A percentile compares a stretch with the other conserved stretches of the same genome.
Evolutionary conservation across 1,140 invertebrate genomes (phyloP).

Genomic region (Drosophila teissieri): DNA sequence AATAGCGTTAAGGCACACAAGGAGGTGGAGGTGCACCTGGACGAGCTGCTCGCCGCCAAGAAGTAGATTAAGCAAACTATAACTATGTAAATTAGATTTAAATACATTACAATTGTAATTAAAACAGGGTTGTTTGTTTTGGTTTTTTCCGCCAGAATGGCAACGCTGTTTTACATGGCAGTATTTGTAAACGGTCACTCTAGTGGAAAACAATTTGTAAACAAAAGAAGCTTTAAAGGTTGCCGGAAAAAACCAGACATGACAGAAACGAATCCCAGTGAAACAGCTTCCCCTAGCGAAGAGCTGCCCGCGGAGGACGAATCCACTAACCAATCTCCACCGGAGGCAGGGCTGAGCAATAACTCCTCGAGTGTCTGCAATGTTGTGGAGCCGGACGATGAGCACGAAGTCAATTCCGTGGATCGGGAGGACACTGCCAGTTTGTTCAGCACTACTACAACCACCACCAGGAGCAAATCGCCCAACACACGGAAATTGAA

Average conservation of each 20-base stretch:
- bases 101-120: constrained; percentile 14
- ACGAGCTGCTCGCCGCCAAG: constrained; percentile 51
- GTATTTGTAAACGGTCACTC: constrained; percentile 11
- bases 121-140: neutral
- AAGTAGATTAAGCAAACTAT: constrained; percentile 6
- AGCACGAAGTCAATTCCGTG: constrained; percentile 22
- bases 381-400: constrained; percentile 32
- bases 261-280: constrained; percentile 31
- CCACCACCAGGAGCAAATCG: constrained; percentile 94
- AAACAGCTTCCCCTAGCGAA: constrained; percentile 3
- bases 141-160: neutral
- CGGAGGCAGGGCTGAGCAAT: constrained; percentile 11
- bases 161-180: neutral
- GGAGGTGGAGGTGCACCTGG: constrained; percentile 64
- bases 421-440: constrained; percentile 90
- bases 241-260: neutral
- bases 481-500: constrained; percentile 90
- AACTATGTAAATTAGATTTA: constrained; percentile 6
- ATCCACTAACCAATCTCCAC: constrained; percentile 11
- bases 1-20: constrained; percentile 68
- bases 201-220: constrained; percentile 8
- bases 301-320: constrained; percentile 19
- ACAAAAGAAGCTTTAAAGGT: constrained; percentile 33
- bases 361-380: constrained; percentile 8
- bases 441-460: constrained; percentile 93